phyloP scores from a whole-genome alignment of 1,140 invertebrate genomes.

The Drosophila pectinifera region DNA sequence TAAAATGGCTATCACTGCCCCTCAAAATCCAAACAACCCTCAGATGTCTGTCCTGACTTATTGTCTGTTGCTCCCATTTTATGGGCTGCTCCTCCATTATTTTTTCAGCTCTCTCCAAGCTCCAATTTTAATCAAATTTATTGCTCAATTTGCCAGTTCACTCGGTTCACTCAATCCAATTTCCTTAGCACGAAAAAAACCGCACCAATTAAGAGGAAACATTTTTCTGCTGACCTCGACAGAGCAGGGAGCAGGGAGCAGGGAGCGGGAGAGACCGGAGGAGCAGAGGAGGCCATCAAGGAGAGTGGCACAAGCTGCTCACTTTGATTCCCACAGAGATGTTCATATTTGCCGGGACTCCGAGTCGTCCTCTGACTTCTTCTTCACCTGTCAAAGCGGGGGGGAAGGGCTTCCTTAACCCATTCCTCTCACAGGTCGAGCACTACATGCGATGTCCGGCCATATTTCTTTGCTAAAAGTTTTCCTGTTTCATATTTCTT shows the following conservation, averaged over 20 bases:
- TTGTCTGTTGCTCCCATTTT: not conserved
- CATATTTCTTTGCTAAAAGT: constrained; percentile 63
- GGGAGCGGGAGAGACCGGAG: not conserved
- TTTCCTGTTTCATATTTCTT: constrained; percentile 60
- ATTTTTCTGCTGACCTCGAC: constrained; percentile 34
- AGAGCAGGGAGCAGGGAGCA: not conserved
- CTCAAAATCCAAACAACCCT: not conserved
- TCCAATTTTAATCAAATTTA: constrained; percentile 50
- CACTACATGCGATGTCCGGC: constrained; percentile 12
- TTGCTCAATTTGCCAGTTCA: constrained; percentile 57
- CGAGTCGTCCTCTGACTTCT: constrained; percentile 3
- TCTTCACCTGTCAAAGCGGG: constrained; percentile 15
- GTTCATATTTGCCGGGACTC: constrained; percentile 14
- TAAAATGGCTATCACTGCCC: not conserved
- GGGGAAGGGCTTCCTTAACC: constrained; percentile 5
- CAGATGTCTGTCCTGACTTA: not conserved
- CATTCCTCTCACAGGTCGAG: not conserved
- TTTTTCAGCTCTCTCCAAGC: constrained; percentile 1
- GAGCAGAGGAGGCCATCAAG: constrained; percentile 17
- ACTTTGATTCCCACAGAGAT: constrained; percentile 23
- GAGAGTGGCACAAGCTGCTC: constrained; percentile 35
- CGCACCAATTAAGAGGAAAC: constrained; percentile 45
- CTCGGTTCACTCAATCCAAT: constrained; percentile 49
- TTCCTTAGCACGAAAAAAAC: constrained; percentile 24
- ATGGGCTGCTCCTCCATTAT: not conserved